Base-by-base conservation (phyloP, 2,797 vertebrate species). In the Aphelocoma californica region DNA sequence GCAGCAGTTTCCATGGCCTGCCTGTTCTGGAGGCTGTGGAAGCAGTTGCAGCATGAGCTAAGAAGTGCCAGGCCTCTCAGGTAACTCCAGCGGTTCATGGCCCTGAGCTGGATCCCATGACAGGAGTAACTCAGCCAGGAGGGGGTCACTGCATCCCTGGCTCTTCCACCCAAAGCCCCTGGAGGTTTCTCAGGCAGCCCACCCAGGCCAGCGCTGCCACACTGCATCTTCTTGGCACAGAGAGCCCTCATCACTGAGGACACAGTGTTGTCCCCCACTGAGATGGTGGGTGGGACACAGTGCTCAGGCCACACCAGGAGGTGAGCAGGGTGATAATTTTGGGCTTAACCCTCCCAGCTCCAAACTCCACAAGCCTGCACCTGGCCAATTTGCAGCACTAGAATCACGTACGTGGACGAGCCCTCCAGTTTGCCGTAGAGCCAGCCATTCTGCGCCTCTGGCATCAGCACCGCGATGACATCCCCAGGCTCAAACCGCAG, bases 361-460 rank as follows among this genome's bases (percentile, higher is more conserved):
- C 89, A 79, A n/a, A 16, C 42, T 18, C 2, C 0, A n/a, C 25
- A 62, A 64, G 72, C 45, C 51, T 9, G 28, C 24, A 17, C 24
- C n/a, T 24, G 47, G 21, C 21, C 79, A 1, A 1, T 15, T 34
- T 9, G 7, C 47, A 26, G 69, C 44, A 6, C 34, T 25, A 4
- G 40, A 34, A 26, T 21, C 77, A 98, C 99, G 47, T 97, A 99
- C 99, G 96, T 96, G 79, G 98, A 95, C 3, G 97, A 98, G 95
- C 98, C 98, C 95, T 99, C 98, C 57, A 98, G 98, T 71, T 98
- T 99, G 62, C 99, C 99, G 0, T 99, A 99, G 42, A 99, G 97
- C 99, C 99, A 99, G 87, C 99, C 99, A 0, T 99, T 99, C 65
- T 98, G 98, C 0, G 99, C 98, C 50, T 99, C 98, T 0, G 98